A percentile compares a stretch with the other conserved stretches of the same genome.
Conservation (phyloP, 2,797 vertebrate species). For the Takifugu rubripes region DNA sequence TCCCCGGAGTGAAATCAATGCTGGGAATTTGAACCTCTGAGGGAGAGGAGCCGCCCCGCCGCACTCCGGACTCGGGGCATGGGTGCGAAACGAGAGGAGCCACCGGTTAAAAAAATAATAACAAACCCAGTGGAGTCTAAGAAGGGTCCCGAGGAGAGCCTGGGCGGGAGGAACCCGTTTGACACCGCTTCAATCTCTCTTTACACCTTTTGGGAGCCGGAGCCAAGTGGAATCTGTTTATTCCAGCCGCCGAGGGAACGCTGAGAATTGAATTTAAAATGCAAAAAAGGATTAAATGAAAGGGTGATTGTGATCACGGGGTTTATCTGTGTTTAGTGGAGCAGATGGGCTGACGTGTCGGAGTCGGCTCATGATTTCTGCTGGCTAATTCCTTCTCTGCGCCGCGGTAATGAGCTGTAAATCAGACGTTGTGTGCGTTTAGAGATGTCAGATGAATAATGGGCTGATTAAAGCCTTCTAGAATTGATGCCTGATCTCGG, state of each 20-base stretch:
- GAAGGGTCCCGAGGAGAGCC: slow-evolving; percentile 44
- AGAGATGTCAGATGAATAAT: slow-evolving; percentile 38
- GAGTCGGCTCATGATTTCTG: slow-evolving; percentile 38
- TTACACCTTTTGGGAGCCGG: slow-evolving; percentile 47
- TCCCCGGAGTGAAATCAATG: slow-evolving; percentile 26
- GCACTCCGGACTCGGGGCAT: slow-evolving; percentile 45
- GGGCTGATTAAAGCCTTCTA: slow-evolving; percentile 27
- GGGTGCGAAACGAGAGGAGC: slow-evolving; percentile 47
- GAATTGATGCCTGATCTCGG: slow-evolving; percentile 18
- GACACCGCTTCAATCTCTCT: slow-evolving; percentile 54
- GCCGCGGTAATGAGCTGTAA: slow-evolving; percentile 27
- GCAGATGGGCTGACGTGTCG: slow-evolving; percentile 32
- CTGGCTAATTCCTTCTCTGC: slow-evolving; percentile 15
- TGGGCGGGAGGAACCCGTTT: slow-evolving; percentile 30
- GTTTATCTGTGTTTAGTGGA: slow-evolving; percentile 32
- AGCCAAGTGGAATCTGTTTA: slow-evolving; percentile 31
- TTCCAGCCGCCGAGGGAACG: slow-evolving; percentile 33
- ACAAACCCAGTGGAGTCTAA: not conserved
- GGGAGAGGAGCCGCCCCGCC: slow-evolving; percentile 32
- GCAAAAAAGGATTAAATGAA: slow-evolving; percentile 31
- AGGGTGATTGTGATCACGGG: slow-evolving; percentile 25
- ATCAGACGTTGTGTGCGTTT: slow-evolving; percentile 23
- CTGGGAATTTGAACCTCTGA: slow-evolving; percentile 42
- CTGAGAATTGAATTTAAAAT: slow-evolving; percentile 48
- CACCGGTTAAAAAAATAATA: slow-evolving; percentile 29